Evolutionary conservation across 92 coral and sea anemone species (phyloP).

Genomic region (Zoanthus sansibaricus): DNA sequence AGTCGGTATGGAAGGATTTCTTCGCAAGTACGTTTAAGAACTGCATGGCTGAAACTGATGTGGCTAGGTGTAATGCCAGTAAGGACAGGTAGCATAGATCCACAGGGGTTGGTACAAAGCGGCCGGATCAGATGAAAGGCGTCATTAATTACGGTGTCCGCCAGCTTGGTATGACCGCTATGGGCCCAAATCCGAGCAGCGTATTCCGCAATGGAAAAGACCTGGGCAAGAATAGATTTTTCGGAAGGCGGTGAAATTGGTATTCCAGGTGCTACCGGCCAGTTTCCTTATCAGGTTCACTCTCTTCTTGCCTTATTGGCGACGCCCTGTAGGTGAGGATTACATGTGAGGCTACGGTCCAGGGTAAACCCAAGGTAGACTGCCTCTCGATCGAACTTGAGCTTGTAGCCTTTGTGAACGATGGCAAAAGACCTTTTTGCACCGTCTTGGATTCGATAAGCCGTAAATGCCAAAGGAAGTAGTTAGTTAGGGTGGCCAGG

Average conservation of each 20-base stretch:
- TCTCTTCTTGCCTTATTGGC: no score
- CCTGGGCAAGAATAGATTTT: no score
- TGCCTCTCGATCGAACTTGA: not conserved
- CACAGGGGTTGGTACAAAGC: no score
- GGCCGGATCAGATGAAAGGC: not conserved
- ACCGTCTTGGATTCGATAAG: slow-evolving; percentile 30
- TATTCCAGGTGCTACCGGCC: no score
- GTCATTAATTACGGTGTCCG: not conserved
- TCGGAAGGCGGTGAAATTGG: no score
- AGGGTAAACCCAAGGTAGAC: slow-evolving; percentile 20
- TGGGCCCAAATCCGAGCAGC: no score
- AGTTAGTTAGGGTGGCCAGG: slow-evolving; percentile 24
- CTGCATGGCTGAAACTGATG: not conserved
- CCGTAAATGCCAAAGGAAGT: slow-evolving; percentile 24
- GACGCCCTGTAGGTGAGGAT: no score
- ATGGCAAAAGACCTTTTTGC: slow-evolving; percentile 28
- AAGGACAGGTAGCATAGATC: not conserved
- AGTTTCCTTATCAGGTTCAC: no score
- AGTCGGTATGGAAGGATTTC: not conserved
- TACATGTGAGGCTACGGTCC: not conserved
- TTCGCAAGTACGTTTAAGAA: not conserved
- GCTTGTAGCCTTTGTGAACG: slow-evolving; percentile 19
- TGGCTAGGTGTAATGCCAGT: not conserved
- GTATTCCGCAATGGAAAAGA: no score
- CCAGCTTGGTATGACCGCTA: not conserved